These are phyloP conservation scores for Theristicus caerulescens DNA, from an alignment of 2,113 vertebrate species.

Conservation along the genomic window DNA sequence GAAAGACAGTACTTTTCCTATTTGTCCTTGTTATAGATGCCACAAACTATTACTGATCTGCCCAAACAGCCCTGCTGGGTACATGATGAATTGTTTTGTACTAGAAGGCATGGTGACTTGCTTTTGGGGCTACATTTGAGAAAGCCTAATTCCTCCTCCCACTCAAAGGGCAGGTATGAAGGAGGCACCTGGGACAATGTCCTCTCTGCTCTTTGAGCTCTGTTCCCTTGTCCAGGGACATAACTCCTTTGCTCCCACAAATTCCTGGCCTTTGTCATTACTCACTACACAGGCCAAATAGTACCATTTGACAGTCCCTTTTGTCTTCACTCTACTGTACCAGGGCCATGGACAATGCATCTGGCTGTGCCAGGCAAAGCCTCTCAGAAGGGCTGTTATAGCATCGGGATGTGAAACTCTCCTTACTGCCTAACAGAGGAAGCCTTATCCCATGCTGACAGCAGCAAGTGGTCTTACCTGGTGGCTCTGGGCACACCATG, in stretches of 20 bases:
- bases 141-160: neutral
- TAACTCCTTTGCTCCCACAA: neutral
- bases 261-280: neutral
- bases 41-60: neutral
- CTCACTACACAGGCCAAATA: neutral
- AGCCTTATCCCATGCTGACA: neutral
- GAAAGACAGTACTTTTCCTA: neutral
- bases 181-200: neutral
- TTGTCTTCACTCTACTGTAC: neutral
- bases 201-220: neutral
- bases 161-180: neutral
- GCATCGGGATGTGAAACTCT: neutral
- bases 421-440: neutral
- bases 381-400: neutral
- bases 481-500: neutral
- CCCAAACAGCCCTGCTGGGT: neutral
- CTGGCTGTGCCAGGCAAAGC: neutral
- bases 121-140: neutral
- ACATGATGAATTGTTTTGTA: neutral
- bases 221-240: neutral
- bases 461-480: neutral
- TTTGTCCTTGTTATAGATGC: neutral
- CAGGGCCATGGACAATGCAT: rapidly evolving
- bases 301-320: neutral
- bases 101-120: neutral